phyloP scores from a whole-genome alignment of 1,140 invertebrate genomes.

The Arion vulgaris region DNA sequence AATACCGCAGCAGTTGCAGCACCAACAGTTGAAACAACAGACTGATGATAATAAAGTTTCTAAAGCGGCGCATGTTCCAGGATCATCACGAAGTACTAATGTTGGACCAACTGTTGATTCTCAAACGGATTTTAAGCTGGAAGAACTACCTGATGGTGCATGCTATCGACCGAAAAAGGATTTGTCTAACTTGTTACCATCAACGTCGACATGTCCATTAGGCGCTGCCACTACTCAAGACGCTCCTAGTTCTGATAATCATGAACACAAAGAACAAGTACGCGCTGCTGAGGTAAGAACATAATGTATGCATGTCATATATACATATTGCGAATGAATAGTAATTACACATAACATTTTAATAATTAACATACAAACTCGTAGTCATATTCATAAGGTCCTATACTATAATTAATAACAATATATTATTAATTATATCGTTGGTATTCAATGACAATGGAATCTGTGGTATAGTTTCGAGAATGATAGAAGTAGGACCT shows the following conservation, averaged over 20 bases:
- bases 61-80: not conserved
- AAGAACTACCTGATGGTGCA: slow-evolving; percentile 60
- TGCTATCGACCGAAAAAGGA: slow-evolving; percentile 55
- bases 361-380: too few species aligned
- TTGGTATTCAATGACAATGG: too few species aligned
- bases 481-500: too few species aligned
- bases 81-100: not conserved
- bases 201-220: not conserved
- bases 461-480: too few species aligned
- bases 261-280: not conserved
- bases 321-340: too few species aligned
- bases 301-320: too few species aligned
- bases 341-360: too few species aligned
- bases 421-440: too few species aligned
- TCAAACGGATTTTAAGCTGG: slow-evolving; percentile 45
- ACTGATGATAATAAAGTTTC: slow-evolving; percentile 5
- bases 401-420: too few species aligned
- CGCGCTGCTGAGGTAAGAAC: slow-evolving; percentile 36
- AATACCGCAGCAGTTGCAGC: slow-evolving; percentile 39
- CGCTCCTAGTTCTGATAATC: slow-evolving; percentile 18
- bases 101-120: slow-evolving; percentile 27
- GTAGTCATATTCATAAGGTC: too few species aligned
- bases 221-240: slow-evolving; percentile 25
- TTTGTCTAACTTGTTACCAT: slow-evolving; percentile 36
- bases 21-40: slow-evolving; percentile 31